Conservation (phyloP, 2,113 vertebrate species). For the Upupa epops region DNA sequence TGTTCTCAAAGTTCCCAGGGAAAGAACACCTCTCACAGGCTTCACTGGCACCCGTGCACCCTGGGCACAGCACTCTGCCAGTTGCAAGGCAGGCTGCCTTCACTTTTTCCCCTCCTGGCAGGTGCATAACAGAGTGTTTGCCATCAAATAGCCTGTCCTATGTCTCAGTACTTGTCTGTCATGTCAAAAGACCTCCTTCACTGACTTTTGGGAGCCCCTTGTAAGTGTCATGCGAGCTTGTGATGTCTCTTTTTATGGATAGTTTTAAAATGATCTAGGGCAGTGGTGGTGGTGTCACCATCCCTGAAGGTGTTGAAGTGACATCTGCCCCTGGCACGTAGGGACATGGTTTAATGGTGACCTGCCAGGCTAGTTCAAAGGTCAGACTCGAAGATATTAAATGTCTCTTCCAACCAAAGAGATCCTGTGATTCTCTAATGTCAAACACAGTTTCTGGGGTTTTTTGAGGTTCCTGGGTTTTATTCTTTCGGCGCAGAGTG, state of each 20-base stretch:
- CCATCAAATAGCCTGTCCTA: not conserved
- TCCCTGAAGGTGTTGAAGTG: no score
- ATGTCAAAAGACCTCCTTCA: not conserved
- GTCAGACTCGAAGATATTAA: no score
- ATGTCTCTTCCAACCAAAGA: no score
- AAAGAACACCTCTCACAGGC: not conserved
- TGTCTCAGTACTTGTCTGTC: not conserved
- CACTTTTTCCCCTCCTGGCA: not conserved
- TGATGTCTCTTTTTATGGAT: not conserved
- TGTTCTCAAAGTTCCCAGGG: not conserved
- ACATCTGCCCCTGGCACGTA: no score
- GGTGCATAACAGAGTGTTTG: not conserved
- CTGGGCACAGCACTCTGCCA: not conserved
- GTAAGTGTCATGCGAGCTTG: not conserved
- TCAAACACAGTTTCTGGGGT: not conserved
- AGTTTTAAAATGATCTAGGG: not conserved
- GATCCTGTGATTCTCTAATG: no score
- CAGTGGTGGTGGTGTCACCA: not conserved
- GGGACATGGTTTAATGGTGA: no score
- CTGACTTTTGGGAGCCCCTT: not conserved
- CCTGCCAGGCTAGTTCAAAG: no score
- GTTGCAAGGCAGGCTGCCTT: not conserved
- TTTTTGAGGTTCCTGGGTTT: not conserved
- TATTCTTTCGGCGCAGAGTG: not conserved
- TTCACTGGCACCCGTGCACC: not conserved